These are phyloP conservation scores for Drosophila albomicans DNA, from an alignment of 1,140 invertebrate genomes.

Conservation along the genomic window DNA sequence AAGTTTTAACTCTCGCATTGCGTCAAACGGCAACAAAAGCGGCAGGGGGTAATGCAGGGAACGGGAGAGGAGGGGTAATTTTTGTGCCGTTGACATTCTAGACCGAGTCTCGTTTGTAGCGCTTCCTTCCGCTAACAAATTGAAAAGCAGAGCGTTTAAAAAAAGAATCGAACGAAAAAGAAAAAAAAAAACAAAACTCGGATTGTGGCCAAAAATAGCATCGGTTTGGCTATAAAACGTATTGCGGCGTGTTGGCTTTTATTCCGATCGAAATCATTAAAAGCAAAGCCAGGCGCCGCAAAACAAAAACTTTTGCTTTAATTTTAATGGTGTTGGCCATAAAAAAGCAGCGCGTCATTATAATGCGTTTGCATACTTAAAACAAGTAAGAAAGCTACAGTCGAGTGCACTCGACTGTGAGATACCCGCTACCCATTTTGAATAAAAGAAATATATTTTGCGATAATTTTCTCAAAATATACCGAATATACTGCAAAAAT, in stretches of 20 bases:
- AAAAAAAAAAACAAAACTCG: neutral
- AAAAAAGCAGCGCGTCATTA: constrained; percentile 74
- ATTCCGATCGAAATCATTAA: constrained; percentile 70
- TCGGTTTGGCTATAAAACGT: constrained; percentile 27
- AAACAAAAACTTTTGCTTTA: constrained; percentile 76
- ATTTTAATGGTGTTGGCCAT: constrained; percentile 78
- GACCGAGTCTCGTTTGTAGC: constrained; percentile 37
- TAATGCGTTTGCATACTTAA: constrained; percentile 80
- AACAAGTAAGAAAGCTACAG: too few species aligned
- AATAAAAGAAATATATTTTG: too few species aligned
- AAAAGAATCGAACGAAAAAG: neutral
- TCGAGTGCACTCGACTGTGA: too few species aligned
- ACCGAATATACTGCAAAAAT: too few species aligned
- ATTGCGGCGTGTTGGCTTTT: constrained; percentile 47
- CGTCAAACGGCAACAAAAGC: neutral
- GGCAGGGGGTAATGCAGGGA: too few species aligned
- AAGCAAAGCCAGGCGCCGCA: constrained; percentile 39
- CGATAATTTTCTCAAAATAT: too few species aligned
- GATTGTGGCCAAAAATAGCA: constrained; percentile 42
- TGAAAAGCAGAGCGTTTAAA: constrained; percentile 52
- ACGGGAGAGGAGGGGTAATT: neutral
- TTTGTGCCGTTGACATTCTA: constrained; percentile 62
- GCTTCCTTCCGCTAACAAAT: constrained; percentile 67
- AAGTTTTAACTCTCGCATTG: constrained; percentile 58
- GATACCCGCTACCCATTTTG: too few species aligned